These are phyloP conservation scores for Leptinotarsa juncta DNA, from an alignment of 2,888 invertebrate genomes.

Conservation along the genomic window DNA sequence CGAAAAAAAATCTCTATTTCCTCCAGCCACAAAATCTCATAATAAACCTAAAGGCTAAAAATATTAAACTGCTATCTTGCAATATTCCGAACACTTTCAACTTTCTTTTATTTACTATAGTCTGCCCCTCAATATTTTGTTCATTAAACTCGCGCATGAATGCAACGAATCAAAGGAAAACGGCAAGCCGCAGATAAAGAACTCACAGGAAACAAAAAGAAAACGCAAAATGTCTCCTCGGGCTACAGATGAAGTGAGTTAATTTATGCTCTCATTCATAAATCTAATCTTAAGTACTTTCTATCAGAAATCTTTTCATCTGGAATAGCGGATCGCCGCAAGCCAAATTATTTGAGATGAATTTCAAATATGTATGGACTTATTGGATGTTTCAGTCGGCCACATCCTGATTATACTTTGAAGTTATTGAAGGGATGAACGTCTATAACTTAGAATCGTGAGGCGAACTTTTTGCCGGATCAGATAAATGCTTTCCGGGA, in stretches of 20 bases:
- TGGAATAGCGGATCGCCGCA: constrained; percentile 14
- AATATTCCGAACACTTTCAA: too few relatives aligned
- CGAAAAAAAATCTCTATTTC: too few relatives aligned
- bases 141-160: neutral
- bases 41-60: too few relatives aligned
- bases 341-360: constrained; percentile 19
- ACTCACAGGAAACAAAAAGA: neutral
- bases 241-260: constrained; percentile 9
- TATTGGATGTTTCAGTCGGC: constrained; percentile 14
- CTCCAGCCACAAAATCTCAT: too few relatives aligned
- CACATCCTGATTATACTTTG: constrained; percentile 12
- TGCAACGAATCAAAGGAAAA: neutral
- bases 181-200: neutral
- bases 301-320: constrained; percentile 19
- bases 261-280: constrained; percentile 17
- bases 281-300: constrained; percentile 14
- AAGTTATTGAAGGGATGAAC: constrained; percentile 10
- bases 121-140: neutral
- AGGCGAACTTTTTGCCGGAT: constrained; percentile 5
- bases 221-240: constrained; percentile 5
- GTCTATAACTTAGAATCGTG: constrained; percentile 15
- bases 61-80: too few relatives aligned
- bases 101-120: too few relatives aligned
- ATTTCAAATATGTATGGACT: constrained; percentile 20
- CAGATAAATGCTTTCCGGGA: constrained; percentile 11